Conservation (phyloP, 2,797 vertebrate genomes). For the Acanthopagrus latus region DNA sequence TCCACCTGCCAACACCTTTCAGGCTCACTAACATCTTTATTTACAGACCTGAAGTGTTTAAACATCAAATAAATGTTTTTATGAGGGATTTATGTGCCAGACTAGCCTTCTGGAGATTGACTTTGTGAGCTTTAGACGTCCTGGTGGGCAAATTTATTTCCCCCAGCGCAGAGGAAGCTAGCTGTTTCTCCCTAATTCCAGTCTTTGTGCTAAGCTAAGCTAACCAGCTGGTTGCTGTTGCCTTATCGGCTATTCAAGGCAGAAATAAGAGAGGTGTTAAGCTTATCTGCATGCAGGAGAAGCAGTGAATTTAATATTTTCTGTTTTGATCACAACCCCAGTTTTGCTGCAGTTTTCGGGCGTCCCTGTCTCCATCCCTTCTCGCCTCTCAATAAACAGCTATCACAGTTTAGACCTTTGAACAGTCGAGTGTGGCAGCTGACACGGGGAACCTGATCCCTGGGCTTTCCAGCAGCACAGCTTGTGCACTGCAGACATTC, state of each 20-base stretch:
- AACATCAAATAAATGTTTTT: neutral
- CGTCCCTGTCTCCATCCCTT: slow-evolving; percentile 12
- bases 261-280: neutral
- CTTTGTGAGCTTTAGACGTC: neutral
- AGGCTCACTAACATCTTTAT: neutral
- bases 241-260: neutral
- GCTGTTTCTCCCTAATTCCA: neutral
- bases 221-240: neutral
- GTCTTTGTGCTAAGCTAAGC: neutral
- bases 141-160: neutral
- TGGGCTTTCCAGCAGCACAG: slow-evolving; percentile 77
- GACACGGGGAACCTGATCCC: slow-evolving; percentile 81
- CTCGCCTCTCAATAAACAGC: slow-evolving; percentile 59
- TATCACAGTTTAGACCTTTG: slow-evolving; percentile 66
- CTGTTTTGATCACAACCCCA: neutral
- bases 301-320: neutral
- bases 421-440: slow-evolving; percentile 76
- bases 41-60: neutral
- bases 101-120: too few relatives aligned
- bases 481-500: slow-evolving; percentile 78
- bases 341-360: slow-evolving; percentile 24
- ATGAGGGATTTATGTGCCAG: too few relatives aligned
- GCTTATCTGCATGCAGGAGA: neutral
- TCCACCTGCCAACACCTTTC: neutral
- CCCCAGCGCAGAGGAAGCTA: neutral